Conservation (phyloP, 2,113 vertebrate genomes). For the Malurus melanocephalus region DNA sequence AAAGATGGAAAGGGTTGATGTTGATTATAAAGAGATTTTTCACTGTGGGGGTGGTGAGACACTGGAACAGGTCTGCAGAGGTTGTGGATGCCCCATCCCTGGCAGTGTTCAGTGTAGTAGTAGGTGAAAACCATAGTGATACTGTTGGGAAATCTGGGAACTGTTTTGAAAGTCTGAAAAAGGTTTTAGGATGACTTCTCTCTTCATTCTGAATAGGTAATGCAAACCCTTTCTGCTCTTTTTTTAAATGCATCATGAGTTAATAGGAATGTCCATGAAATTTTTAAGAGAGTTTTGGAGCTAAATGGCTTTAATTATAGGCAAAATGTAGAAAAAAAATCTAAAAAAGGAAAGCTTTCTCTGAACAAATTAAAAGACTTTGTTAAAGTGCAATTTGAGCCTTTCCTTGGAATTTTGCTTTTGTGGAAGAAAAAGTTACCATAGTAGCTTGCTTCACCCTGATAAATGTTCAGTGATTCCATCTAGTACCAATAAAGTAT, state of each 20-base stretch:
- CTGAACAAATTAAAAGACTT: neutral
- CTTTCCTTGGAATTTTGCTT: neutral
- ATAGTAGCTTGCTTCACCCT: neutral
- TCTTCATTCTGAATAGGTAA: neutral
- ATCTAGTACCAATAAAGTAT: neutral
- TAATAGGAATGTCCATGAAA: neutral
- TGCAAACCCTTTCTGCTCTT: neutral
- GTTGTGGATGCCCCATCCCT: neutral
- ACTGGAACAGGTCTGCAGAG: accelerated
- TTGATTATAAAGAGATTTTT: neutral
- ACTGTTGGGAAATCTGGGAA: neutral
- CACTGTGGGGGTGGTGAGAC: neutral
- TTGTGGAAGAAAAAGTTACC: neutral
- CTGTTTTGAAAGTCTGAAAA: neutral
- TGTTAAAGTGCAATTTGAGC: neutral
- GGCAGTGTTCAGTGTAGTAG: neutral
- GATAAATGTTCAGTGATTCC: neutral
- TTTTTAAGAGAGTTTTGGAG: neutral
- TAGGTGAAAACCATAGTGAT: neutral
- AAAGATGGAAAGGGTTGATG: neutral
- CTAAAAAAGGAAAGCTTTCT: neutral
- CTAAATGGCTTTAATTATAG: neutral
- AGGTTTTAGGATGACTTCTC: neutral
- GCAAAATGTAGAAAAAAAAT: neutral
- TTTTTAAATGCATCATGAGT: neutral